These are phyloP conservation scores for Chelonia mydas DNA, from an alignment of 2,797 vertebrate species.

Conservation along the genomic window DNA sequence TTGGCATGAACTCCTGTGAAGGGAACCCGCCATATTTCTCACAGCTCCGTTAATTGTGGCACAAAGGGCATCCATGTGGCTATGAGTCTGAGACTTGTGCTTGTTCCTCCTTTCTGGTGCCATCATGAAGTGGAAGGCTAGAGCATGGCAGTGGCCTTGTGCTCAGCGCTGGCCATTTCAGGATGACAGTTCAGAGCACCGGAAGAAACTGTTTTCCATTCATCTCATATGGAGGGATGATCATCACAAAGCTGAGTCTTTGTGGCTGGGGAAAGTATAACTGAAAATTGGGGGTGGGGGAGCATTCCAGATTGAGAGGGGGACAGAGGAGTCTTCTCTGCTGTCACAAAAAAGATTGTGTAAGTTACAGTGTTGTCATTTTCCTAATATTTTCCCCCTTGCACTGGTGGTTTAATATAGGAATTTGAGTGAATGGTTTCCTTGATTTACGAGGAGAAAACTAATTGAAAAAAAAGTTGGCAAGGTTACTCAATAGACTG, in stretches of 20 bases:
- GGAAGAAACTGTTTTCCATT: background rate
- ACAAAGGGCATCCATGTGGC: background rate
- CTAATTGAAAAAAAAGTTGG: constrained; percentile 55
- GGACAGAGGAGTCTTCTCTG: background rate
- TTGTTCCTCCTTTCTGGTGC: background rate
- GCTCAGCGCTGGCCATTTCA: background rate
- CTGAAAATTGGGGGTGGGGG: background rate
- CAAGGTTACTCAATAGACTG: constrained; percentile 53
- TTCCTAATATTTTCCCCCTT: constrained; percentile 15
- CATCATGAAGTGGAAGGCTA: background rate
- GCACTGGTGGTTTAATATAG: constrained; percentile 41
- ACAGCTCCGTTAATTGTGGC: background rate
- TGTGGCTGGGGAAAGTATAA: background rate
- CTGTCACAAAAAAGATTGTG: background rate
- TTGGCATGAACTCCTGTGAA: background rate
- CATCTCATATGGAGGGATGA: background rate
- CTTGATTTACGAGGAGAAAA: constrained; percentile 65
- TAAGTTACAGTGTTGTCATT: background rate
- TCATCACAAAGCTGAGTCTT: accelerated
- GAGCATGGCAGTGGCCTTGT: background rate
- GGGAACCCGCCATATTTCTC: background rate
- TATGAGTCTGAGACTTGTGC: background rate
- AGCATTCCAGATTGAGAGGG: background rate
- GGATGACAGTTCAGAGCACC: background rate
- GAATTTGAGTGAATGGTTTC: constrained; percentile 44